These are phyloP conservation scores for Drosophila bocqueti DNA, from an alignment of 1,140 invertebrate genomes.

Conservation along the genomic window DNA sequence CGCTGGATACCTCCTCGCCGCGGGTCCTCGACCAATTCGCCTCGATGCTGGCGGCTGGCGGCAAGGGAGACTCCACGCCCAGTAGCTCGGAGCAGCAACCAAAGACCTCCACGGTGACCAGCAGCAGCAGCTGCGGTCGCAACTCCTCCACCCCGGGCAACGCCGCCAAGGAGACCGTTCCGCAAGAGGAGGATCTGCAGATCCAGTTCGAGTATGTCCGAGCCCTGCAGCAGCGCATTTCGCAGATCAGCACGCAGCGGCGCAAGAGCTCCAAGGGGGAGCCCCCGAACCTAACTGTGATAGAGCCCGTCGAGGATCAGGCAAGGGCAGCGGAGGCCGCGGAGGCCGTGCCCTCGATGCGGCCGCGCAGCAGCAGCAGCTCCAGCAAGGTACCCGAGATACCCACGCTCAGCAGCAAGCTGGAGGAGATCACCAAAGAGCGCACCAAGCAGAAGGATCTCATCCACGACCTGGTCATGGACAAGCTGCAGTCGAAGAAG, in stretches of 20 bases:
- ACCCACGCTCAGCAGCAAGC: conserved; percentile 74
- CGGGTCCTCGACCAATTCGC: conserved; percentile 66
- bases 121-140: conserved; percentile 42
- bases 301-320: conserved; percentile 60
- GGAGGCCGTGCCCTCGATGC: conserved; percentile 33
- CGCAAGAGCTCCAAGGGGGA: conserved; percentile 87
- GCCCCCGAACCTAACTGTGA: conserved; percentile 83
- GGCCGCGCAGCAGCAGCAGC: conserved; percentile 58
- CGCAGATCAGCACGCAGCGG: conserved; percentile 90
- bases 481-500: conserved; percentile 90
- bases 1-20: conserved; percentile 85
- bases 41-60: conserved; percentile 47
- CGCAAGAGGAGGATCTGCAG: conserved; percentile 61
- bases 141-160: conserved; percentile 50
- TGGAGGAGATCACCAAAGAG: conserved; percentile 89
- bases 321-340: conserved; percentile 10
- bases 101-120: conserved; percentile 68
- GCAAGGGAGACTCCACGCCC: conserved; percentile 71
- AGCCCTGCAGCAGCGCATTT: conserved; percentile 89
- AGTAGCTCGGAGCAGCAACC: conserved; percentile 80
- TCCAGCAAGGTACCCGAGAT: conserved; percentile 81
- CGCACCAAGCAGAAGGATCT: conserved; percentile 89
- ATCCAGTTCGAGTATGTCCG: conserved; percentile 88
- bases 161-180: conserved; percentile 42
- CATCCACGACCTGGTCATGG: conserved; percentile 92